Percentiles rank a stretch among this genome's conserved stretches.
Conservation (phyloP, 1,140 invertebrate genomes). For the Rhynchophorus ferrugineus region DNA sequence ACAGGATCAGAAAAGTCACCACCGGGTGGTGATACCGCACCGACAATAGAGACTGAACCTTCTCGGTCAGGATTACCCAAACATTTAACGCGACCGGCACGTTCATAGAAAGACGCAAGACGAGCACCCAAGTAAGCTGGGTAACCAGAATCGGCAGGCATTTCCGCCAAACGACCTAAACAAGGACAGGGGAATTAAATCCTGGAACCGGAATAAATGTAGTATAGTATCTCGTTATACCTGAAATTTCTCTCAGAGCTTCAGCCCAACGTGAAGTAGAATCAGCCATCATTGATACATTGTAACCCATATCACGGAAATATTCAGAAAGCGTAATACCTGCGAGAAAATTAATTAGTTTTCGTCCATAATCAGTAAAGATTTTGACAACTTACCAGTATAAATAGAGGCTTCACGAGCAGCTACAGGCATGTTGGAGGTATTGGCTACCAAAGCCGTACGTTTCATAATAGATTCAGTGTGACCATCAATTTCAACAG, state of each 20-base stretch:
- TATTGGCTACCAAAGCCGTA: conserved; percentile 98
- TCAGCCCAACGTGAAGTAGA: conserved; percentile 99
- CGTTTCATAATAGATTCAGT: conserved; percentile 99
- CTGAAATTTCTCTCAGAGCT: conserved; percentile 97
- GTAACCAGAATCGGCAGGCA: conserved; percentile 99
- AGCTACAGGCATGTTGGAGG: conserved; percentile 99
- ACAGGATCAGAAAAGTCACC: conserved; percentile 99
- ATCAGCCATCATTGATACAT: conserved; percentile 99
- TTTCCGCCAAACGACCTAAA: conserved; percentile 94
- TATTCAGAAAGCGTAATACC: conserved; percentile 94
- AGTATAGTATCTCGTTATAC: too few species aligned
- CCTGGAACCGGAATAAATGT: too few species aligned
- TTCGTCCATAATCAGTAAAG: not conserved
- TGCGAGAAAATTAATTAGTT: not conserved
- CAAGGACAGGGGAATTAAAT: too few species aligned
- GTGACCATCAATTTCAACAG: conserved; percentile 91
- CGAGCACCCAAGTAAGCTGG: conserved; percentile 97
- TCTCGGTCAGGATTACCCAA: conserved; percentile 97
- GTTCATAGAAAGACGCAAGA: conserved; percentile 98
- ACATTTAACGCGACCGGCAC: conserved; percentile 96
- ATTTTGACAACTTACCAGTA: conserved; percentile 55
- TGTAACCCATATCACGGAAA: conserved; percentile 99
- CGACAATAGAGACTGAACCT: conserved; percentile 97
- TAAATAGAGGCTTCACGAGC: conserved; percentile 99
- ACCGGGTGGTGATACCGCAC: conserved; percentile 98